These are phyloP conservation scores for Spatulosminthurus flaviceps DNA, from an alignment of 2,888 invertebrate genomes.

Conservation along the genomic window DNA sequence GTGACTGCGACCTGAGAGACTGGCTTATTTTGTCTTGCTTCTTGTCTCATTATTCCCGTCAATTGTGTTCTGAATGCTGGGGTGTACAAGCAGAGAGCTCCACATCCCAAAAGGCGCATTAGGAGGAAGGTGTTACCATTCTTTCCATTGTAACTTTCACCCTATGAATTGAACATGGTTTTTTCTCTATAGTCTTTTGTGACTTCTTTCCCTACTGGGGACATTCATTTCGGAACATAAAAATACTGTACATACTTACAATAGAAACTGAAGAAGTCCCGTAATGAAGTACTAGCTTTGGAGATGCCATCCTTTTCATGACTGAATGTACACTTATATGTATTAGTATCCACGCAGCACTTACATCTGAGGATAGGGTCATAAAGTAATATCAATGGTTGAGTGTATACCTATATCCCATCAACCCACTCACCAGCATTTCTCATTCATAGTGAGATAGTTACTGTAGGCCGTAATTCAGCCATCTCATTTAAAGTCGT, in stretches of 20 bases:
- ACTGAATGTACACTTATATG: no score
- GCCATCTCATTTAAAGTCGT: no score
- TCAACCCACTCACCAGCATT: no score
- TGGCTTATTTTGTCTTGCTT: slow-evolving; percentile 24
- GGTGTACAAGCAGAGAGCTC: not conserved
- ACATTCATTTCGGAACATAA: not conserved
- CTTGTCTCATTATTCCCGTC: slow-evolving; percentile 23
- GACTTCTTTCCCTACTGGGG: not conserved
- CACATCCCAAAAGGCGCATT: slow-evolving; percentile 24
- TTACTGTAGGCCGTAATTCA: no score
- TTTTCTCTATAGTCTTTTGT: not conserved
- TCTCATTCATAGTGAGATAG: no score
- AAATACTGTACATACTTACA: not conserved
- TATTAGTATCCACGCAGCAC: no score
- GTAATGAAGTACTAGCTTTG: no score
- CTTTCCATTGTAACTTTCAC: slow-evolving; percentile 12
- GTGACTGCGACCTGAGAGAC: slow-evolving; percentile 11
- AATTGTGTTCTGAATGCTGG: slow-evolving; percentile 24
- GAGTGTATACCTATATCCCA: no score
- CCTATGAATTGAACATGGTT: slow-evolving; percentile 23
- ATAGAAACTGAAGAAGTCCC: no score
- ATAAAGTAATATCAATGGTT: no score
- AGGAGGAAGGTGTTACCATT: slow-evolving; percentile 1
- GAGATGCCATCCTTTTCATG: no score
- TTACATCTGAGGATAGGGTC: no score